These are phyloP conservation scores for Eutrigla gurnardus DNA, from an alignment of 2,797 vertebrate genomes.

Conservation along the genomic window DNA sequence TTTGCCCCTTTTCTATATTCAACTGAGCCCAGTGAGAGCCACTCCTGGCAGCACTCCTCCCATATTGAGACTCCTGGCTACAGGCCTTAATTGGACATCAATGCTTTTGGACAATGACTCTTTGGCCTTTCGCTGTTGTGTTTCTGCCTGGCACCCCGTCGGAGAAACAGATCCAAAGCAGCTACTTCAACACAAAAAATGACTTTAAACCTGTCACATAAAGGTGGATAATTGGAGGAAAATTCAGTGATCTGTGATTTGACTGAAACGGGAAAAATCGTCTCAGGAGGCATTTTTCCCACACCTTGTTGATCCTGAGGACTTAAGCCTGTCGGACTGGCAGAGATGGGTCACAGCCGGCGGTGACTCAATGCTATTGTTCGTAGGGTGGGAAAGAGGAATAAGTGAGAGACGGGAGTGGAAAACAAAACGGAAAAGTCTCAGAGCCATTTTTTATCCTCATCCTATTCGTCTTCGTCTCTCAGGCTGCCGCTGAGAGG, in stretches of 20 bases:
- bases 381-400: conserved; percentile 61
- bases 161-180: conserved; percentile 32
- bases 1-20: neutral
- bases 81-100: conserved; percentile 5
- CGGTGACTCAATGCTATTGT: conserved; percentile 64
- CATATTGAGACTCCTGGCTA: neutral
- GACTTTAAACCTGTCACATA: conserved; percentile 32
- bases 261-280: conserved; percentile 32
- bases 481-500: conserved; percentile 31
- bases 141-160: conserved; percentile 4
- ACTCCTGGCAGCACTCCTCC: neutral
- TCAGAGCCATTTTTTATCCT: conserved; percentile 53
- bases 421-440: conserved; percentile 63
- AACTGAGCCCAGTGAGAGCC: neutral
- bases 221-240: conserved; percentile 33
- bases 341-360: conserved; percentile 46
- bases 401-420: conserved; percentile 35
- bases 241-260: conserved; percentile 40
- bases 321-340: conserved; percentile 39
- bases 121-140: conserved; percentile 6
- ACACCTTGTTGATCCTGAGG: conserved; percentile 41
- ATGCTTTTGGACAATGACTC: neutral
- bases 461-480: conserved; percentile 59
- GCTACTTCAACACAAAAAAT: conserved; percentile 17
- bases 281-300: conserved; percentile 27